phyloP scores from a whole-genome alignment of 2,113 vertebrate genomes.

The Corapipo altera region DNA sequence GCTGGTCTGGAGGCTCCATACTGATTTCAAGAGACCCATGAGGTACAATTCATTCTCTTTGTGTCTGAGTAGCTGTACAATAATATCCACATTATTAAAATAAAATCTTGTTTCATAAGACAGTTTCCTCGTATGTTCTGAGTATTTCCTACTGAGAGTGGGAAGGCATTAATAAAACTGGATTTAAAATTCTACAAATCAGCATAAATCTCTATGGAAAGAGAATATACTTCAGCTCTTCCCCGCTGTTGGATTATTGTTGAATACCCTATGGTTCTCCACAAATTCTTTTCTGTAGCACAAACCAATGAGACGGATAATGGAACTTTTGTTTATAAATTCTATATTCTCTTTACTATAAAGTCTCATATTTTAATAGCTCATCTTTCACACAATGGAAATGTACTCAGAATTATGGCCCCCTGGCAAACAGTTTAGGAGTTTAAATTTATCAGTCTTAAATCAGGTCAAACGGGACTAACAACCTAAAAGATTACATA shows the following conservation, averaged over 20 bases:
- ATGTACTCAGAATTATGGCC: neutral
- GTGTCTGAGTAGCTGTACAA: constrained; percentile 32
- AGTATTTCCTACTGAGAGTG: constrained; percentile 51
- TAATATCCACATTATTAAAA: constrained; percentile 50
- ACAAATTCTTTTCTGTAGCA: constrained; percentile 11
- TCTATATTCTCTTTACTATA: neutral
- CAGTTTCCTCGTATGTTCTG: constrained; percentile 35
- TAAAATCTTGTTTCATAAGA: constrained; percentile 51
- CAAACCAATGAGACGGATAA: neutral
- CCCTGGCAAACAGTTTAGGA: neutral
- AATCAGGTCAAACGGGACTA: neutral
- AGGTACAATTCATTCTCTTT: constrained; percentile 38
- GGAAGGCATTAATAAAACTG: constrained; percentile 53
- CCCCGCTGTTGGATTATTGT: constrained; percentile 10
- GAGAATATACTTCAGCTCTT: constrained; percentile 40
- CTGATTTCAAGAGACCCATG: constrained; percentile 35
- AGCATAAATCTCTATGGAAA: constrained; percentile 47
- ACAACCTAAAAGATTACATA: neutral
- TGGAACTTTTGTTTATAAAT: constrained; percentile 27
- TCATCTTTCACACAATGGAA: neutral
- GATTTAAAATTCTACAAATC: constrained; percentile 57
- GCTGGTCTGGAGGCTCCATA: constrained; percentile 31
- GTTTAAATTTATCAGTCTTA: neutral
- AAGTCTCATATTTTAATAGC: neutral
- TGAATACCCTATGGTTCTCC: constrained; percentile 1